Conservation (phyloP, 2,113 vertebrate genomes). For the Mustela nigripes region DNA sequence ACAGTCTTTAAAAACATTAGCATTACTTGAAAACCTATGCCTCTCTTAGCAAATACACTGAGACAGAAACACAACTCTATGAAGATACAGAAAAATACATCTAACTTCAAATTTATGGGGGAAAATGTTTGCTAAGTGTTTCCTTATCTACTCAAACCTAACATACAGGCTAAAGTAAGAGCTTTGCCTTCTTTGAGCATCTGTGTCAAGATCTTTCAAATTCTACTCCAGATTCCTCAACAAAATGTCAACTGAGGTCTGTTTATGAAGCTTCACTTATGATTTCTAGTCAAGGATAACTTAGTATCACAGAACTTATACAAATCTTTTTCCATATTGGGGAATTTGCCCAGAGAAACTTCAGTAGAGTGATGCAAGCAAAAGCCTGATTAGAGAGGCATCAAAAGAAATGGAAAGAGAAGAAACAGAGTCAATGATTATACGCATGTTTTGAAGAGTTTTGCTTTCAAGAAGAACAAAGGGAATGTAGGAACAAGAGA, state of each 20-base stretch:
- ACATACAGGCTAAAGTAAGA: neutral
- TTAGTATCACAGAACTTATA: neutral
- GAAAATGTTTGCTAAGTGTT: neutral
- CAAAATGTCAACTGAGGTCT: conserved; percentile 20
- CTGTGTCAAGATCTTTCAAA: neutral
- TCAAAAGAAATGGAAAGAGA: neutral
- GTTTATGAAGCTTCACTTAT: neutral
- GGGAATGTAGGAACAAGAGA: neutral
- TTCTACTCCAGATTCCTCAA: neutral
- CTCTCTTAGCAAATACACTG: neutral
- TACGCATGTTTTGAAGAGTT: neutral
- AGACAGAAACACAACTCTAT: neutral
- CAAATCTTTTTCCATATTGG: neutral
- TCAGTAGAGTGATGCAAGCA: neutral
- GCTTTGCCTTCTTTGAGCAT: neutral
- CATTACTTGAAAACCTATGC: neutral
- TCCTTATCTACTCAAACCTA: neutral
- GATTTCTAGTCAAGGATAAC: conserved; percentile 18
- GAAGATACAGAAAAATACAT: neutral
- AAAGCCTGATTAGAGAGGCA: neutral
- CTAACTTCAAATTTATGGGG: neutral
- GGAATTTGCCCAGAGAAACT: neutral
- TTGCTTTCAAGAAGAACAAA: conserved; percentile 36
- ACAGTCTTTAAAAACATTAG: neutral
- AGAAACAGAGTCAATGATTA: neutral